A percentile compares a stretch with the other conserved stretches of the same genome.
phyloP scores from a whole-genome alignment of 2,113 vertebrate species.

The Manacus vitellinus region DNA sequence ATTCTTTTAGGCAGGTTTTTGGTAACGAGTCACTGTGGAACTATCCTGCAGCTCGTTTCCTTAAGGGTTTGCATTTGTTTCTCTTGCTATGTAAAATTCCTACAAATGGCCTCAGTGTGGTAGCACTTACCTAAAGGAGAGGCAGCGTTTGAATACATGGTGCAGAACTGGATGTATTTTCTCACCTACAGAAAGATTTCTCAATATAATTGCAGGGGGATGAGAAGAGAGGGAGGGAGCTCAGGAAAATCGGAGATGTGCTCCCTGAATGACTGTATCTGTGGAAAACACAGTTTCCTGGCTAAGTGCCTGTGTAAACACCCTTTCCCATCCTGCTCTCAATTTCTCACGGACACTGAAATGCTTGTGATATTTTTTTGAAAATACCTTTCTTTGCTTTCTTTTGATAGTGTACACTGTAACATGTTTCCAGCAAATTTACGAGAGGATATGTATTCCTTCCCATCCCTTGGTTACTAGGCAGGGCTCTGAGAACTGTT shows the following conservation, averaged over 20 bases:
- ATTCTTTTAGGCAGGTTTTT: neutral
- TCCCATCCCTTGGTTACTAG: neutral
- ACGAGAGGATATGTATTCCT: neutral
- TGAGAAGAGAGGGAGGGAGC: neutral
- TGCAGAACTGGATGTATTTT: neutral
- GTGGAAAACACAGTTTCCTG: constrained; percentile 57
- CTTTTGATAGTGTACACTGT: neutral
- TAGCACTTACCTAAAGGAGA: constrained; percentile 32
- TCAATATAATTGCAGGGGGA: neutral
- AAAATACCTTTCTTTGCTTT: neutral
- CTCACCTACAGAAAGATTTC: neutral
- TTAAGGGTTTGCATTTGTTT: neutral
- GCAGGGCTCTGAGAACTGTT: neutral
- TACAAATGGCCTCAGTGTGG: constrained; percentile 36
- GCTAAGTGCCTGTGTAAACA: constrained; percentile 55
- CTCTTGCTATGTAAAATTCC: neutral
- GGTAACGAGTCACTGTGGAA: neutral
- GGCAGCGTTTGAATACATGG: neutral
- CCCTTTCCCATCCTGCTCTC: constrained; percentile 37
- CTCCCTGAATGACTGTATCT: neutral
- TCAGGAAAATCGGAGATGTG: neutral
- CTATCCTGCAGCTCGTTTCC: neutral
- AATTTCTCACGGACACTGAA: constrained; percentile 4
- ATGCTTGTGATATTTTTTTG: neutral
- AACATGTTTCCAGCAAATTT: neutral